These are phyloP conservation scores for Copsychus sechellarum DNA, from an alignment of 2,113 vertebrate species.

Conservation along the genomic window DNA sequence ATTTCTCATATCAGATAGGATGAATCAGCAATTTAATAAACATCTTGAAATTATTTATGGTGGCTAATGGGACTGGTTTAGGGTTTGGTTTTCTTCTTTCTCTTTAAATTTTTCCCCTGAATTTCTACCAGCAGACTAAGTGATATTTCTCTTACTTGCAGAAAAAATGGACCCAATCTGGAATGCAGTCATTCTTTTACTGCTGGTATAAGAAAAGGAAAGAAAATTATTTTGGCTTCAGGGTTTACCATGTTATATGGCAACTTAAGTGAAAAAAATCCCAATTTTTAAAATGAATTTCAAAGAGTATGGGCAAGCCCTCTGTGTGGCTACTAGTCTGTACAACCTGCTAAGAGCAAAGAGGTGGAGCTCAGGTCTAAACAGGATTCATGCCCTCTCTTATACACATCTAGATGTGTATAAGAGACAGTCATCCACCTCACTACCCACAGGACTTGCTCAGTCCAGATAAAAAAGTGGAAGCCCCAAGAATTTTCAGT, in stretches of 20 bases:
- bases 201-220: not conserved
- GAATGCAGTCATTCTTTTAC: not conserved
- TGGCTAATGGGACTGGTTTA: not conserved
- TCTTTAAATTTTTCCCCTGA: not conserved
- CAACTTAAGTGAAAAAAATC: fast-evolving
- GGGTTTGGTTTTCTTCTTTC: not conserved
- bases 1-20: not conserved
- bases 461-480: too few species aligned
- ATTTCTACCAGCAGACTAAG: not conserved
- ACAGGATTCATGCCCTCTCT: not conserved
- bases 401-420: too few species aligned
- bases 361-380: not conserved
- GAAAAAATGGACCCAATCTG: not conserved
- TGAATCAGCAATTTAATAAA: not conserved
- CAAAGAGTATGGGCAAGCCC: not conserved
- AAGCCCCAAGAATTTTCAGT: too few species aligned
- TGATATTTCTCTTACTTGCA: not conserved
- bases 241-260: not conserved
- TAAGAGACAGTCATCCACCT: too few species aligned
- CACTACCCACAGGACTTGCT: too few species aligned
- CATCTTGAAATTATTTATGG: not conserved
- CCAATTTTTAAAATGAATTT: not conserved
- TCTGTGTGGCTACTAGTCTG: not conserved
- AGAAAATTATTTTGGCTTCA: not conserved
- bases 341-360: not conserved